Conservation (phyloP, 2,888 invertebrate species). For the Drosophila greeni region DNA sequence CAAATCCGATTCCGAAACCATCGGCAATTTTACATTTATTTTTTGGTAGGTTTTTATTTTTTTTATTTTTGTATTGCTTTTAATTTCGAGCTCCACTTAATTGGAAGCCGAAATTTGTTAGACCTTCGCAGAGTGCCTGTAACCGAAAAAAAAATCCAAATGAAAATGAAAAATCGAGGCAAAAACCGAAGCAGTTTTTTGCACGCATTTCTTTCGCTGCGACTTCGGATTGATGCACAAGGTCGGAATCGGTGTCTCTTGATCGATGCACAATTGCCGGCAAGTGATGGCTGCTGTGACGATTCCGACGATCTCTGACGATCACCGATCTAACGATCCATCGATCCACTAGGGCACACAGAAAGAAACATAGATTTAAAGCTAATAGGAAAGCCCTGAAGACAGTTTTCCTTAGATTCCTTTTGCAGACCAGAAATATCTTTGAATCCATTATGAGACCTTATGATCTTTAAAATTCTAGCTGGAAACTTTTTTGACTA, state of each 20-base stretch:
- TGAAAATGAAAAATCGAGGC: constrained; percentile 11
- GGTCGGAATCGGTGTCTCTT: constrained; percentile 52
- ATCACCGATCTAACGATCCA: constrained; percentile 27
- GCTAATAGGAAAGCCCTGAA: not conserved
- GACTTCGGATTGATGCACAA: constrained; percentile 46
- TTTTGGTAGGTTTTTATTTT: not conserved
- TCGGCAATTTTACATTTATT: constrained; percentile 20
- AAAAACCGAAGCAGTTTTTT: constrained; percentile 38
- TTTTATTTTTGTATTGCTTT: constrained; percentile 10
- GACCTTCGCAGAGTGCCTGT: constrained; percentile 42
- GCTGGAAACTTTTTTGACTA: not conserved
- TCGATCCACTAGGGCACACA: constrained; percentile 10
- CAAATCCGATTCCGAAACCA: constrained; percentile 45
- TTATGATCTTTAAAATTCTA: not conserved
- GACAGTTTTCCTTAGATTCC: not conserved
- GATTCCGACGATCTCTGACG: constrained; percentile 28
- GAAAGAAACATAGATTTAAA: not conserved
- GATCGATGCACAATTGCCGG: constrained; percentile 74
- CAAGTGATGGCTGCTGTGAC: constrained; percentile 63
- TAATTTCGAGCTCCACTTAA: constrained; percentile 42
- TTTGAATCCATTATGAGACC: not conserved
- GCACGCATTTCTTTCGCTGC: constrained; percentile 63
- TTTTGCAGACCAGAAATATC: no score
- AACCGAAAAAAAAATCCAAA: constrained; percentile 16
- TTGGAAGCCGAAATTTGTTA: constrained; percentile 41